These are phyloP conservation scores for Opisthograptis luteolata DNA, from an alignment of 2,888 invertebrate species.

Conservation along the genomic window DNA sequence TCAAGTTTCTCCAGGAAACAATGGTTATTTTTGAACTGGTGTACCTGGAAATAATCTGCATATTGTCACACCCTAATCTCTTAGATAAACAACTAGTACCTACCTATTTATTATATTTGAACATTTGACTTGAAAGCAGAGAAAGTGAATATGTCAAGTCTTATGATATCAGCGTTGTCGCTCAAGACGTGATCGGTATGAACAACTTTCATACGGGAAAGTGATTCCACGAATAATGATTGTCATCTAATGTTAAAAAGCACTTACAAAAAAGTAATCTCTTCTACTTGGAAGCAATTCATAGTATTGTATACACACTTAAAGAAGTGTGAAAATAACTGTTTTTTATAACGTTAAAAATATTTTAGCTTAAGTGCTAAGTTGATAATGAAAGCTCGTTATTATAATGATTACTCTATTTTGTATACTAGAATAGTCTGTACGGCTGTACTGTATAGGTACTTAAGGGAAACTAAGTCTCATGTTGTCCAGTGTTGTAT, in stretches of 20 bases:
- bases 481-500: too few relatives aligned
- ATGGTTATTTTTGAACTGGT: not conserved
- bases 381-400: too few relatives aligned
- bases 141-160: constrained; percentile 33
- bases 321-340: too few relatives aligned
- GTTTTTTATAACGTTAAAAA: too few relatives aligned
- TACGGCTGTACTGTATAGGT: too few relatives aligned
- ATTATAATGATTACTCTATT: too few relatives aligned
- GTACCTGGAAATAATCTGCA: constrained; percentile 7
- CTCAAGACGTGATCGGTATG: constrained; percentile 13
- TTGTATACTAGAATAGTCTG: too few relatives aligned
- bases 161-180: constrained; percentile 20
- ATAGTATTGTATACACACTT: not conserved
- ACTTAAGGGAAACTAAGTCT: too few relatives aligned
- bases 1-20: constrained; percentile 10
- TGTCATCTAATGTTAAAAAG: constrained; percentile 10
- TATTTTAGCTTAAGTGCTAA: too few relatives aligned
- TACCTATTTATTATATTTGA: constrained; percentile 5
- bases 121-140: constrained; percentile 18
- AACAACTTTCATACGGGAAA: constrained; percentile 31
- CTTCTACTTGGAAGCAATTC: not conserved
- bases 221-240: constrained; percentile 30
- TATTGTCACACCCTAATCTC: not conserved
- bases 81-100: not conserved
- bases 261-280: not conserved